Evolutionary conservation across 2,888 invertebrate species (phyloP).

Genomic region (Salticus scenicus): DNA sequence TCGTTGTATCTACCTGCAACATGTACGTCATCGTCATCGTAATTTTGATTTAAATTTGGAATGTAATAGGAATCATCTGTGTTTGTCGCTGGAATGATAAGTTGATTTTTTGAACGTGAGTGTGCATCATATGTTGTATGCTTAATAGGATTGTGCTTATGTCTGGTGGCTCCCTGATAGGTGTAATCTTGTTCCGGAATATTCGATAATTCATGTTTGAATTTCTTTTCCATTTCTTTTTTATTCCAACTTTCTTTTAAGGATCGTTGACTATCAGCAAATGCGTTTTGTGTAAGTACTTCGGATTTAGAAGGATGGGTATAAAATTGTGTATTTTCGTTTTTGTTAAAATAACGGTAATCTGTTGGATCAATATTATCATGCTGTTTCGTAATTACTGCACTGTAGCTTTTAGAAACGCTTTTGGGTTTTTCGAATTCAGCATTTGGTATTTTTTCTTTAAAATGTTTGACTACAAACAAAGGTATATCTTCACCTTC

Average conservation of each 20-base stretch:
- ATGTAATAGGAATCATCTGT: neutral
- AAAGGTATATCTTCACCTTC: neutral
- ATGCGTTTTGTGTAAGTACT: neutral
- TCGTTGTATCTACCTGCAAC: neutral
- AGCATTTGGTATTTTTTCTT: neutral
- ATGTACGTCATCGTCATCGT: neutral
- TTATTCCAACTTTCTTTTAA: conserved; percentile 10
- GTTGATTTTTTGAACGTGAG: neutral
- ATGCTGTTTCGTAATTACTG: neutral
- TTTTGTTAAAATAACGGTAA: neutral
- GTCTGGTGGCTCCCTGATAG: too few species aligned
- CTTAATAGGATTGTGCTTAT: neutral
- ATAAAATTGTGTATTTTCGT: neutral
- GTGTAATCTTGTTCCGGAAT: neutral
- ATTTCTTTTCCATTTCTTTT: neutral
- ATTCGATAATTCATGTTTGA: neutral
- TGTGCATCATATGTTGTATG: neutral
- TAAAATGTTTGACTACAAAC: neutral
- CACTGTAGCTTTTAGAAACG: neutral
- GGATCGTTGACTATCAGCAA: neutral
- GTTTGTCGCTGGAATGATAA: neutral
- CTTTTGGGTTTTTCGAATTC: neutral
- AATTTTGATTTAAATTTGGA: neutral
- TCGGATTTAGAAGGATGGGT: neutral
- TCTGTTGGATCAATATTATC: neutral